Evolutionary conservation across 2,113 vertebrate genomes (phyloP).

Genomic region (Isichthys henryi): DNA sequence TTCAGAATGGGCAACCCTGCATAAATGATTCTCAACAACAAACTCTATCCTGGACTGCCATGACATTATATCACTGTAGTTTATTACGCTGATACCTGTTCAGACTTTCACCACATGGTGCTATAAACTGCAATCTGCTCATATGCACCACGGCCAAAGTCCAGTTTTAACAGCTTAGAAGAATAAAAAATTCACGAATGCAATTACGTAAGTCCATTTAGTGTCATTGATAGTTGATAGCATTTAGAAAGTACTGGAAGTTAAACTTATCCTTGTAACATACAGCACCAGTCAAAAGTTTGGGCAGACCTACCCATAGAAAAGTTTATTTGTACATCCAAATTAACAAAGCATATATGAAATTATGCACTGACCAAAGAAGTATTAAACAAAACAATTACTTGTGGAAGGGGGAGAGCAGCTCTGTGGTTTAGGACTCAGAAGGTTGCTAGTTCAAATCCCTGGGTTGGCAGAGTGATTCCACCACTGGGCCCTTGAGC

Average conservation of each 20-base stretch:
- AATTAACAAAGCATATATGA: background rate
- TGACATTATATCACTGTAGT: background rate
- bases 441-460: background rate
- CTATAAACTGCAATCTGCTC: background rate
- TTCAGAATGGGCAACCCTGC: background rate
- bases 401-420: background rate
- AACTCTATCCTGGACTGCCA: background rate
- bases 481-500: background rate
- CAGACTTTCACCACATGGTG: conserved; percentile 2
- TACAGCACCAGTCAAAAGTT: background rate
- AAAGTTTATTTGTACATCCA: background rate
- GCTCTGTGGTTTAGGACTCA: background rate
- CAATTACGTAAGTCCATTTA: background rate
- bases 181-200: background rate
- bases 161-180: background rate
- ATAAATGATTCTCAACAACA: background rate
- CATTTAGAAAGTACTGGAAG: background rate
- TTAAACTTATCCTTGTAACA: background rate
- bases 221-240: background rate
- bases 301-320: background rate
- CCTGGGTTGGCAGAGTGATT: background rate
- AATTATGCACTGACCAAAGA: background rate
- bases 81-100: conserved; percentile 3
- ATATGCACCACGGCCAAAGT: background rate
- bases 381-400: background rate